Evolutionary conservation across 2,113 vertebrate species (phyloP), one percentile per base, ranked within the genome.

Genomic region (Bombycilla garrulus): DNA sequence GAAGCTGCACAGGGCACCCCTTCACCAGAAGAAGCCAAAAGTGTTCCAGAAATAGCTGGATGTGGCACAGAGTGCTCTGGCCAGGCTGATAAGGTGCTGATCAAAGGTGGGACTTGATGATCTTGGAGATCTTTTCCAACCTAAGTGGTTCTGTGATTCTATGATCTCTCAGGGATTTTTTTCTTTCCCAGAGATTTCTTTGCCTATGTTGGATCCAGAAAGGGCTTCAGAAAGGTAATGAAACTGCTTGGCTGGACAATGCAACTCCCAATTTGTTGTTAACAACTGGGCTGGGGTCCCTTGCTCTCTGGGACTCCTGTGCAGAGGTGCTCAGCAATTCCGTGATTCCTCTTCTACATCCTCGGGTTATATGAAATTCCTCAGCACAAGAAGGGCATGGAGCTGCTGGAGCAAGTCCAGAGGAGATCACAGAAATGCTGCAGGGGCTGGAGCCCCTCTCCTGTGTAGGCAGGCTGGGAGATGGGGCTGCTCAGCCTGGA

Each of bases 291-390:
- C 18, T 26, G 19, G 20, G 15, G 3, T 38, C 24, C 50, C 31
- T n/a, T 7, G 23, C 20, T 25, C 53, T 53, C 53, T 24, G 60
- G 38, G 44, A 51, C 13, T 44, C 36, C 10, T 15, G 10, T 38
- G 50, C 40, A 90, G 19, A 70, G 35, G 16, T 10, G 11, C 45
- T 61, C 62, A 64, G 33, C 24, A 26, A 23, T 44, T 53, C 51
- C 38, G 2, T 6, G 2, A 25, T 10, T 69, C 45, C 33, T 54
- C 19, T 62, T 40, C 48, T n/a, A 20, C 5, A 6, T 29, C 21
- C 65, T 51, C 0, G 0, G 23, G 29, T 10, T 76, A 33, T 21
- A 9, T 1, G 3, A 35, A 84, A 29, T 31, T 24, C n/a, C 38
- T 67, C 53, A 40, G 53, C 38, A 61, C 38, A 47, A 28, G 16